These are phyloP conservation scores for Alouatta palliata DNA, from an alignment of 2,113 vertebrate species.

Conservation along the genomic window DNA sequence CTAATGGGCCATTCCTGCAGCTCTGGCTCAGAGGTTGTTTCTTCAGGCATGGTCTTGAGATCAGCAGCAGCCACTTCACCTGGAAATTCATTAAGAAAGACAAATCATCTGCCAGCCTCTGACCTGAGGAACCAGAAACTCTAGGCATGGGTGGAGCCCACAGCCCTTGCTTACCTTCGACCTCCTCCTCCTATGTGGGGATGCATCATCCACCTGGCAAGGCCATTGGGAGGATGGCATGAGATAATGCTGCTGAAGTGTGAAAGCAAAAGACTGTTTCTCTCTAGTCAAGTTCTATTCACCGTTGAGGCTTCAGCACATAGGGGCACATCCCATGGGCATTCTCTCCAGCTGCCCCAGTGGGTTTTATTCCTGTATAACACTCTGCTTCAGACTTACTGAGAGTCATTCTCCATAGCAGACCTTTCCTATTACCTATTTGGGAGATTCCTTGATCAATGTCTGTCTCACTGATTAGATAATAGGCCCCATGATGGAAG, in stretches of 20 bases:
- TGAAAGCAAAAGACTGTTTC: background rate
- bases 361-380: background rate
- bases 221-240: background rate
- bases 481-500: background rate
- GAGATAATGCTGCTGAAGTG: too few relatives aligned
- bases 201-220: too few relatives aligned
- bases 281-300: too few relatives aligned
- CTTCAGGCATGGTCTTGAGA: background rate
- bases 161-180: background rate
- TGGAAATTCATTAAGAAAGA: background rate
- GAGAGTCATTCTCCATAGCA: accelerated
- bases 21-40: background rate
- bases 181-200: background rate
- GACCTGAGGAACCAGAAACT: background rate
- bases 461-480: background rate
- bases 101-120: background rate
- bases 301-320: too few relatives aligned
- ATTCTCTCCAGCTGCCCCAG: accelerated
- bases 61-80: too few relatives aligned
- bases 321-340: accelerated
- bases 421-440: background rate
- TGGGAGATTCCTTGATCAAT: too few relatives aligned
- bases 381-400: background rate
- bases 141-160: background rate
- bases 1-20: accelerated